phyloP scores from a whole-genome alignment of 2,888 invertebrate genomes.

The Acrobasis repandana region DNA sequence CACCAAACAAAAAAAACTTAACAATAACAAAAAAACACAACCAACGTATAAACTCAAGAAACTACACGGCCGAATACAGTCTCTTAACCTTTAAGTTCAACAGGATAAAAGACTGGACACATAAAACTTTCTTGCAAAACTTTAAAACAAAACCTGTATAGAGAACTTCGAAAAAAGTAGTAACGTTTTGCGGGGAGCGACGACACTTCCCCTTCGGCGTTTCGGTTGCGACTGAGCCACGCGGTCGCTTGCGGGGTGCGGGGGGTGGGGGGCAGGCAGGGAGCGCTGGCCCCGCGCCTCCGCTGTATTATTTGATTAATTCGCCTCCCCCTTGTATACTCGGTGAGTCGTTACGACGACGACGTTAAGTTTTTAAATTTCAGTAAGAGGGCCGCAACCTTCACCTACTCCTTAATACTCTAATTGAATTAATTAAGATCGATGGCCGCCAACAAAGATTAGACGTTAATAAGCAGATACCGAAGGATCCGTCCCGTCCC shows the following conservation, averaged over 20 bases:
- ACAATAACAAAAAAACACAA: conserved; percentile 82
- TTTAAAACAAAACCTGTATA: conserved; percentile 77
- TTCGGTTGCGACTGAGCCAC: conserved; percentile 79
- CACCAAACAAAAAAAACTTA: conserved; percentile 82
- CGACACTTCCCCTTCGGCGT: conserved; percentile 77
- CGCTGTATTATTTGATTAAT: conserved; percentile 83
- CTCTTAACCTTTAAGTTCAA: conserved; percentile 64
- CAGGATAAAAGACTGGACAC: conserved; percentile 66
- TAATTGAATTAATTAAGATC: conserved; percentile 80
- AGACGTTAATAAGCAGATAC: conserved; percentile 77
- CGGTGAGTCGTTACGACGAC: conserved; percentile 78
- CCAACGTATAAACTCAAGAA: conserved; percentile 73
- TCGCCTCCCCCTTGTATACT: conserved; percentile 82
- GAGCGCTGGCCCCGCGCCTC: conserved; percentile 64
- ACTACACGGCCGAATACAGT: conserved; percentile 69
- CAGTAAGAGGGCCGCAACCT: conserved; percentile 77
- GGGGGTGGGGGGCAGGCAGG: conserved; percentile 46
- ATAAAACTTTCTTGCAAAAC: conserved; percentile 74
- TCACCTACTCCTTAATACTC: conserved; percentile 78
- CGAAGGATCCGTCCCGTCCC: conserved; percentile 62
- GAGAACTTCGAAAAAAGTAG: conserved; percentile 82
- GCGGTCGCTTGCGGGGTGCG: conserved; percentile 65
- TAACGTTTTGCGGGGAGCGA: conserved; percentile 64
- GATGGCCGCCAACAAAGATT: conserved; percentile 71
- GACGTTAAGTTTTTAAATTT: conserved; percentile 81